Base-by-base conservation (phyloP, 2,888 invertebrate species). In the Tanypteryx hageni region DNA sequence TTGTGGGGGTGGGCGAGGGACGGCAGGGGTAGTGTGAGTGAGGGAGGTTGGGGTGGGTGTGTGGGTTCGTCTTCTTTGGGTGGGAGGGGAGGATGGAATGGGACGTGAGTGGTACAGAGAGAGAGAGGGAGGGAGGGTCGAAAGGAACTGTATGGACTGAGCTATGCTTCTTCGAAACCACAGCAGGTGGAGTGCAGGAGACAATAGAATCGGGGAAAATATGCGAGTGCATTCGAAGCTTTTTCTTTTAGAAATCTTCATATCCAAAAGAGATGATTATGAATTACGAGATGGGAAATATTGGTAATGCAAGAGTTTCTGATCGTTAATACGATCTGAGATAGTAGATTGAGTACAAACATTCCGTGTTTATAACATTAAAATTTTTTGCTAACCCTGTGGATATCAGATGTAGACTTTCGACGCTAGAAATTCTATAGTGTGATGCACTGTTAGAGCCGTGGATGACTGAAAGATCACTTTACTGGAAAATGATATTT, bases 101-200 rank as follows among this genome's bases (percentile, higher is more conserved):
- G 44, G 56, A 16, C 16, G 56, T 9, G 83, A 57, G 57, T 56
- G 83, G 44, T 44, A 44, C 68, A n/a, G 61, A 86, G 86, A 86
- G 61, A 61, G 76, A 31, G 64, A 9, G 31, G n/a, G 44, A n/a
- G 16, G 61, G 44, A 1, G 64, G 64, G 64, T 64, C 44, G 68
- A n/a, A 31, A 86, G 86, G 86, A 68, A 89, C 89, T 89, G 64
- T 89, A 89, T 89, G 89, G 89, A 0, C 89, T 64, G 61, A 31
- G 86, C 61, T 11, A n/a, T 61, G 16, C 61, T 61, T 61, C 61
- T 61, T 61, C 59, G 59, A 31, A 86, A 86, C 27, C 27, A 31
- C 86, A 86, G 61, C 85, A 85, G 85, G 85, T 85, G 85, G 58
- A 85, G 22, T 22, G 83, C 18, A 44, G 13, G 83, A 10, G 22